A percentile compares a stretch with the other conserved stretches of the same genome.
Conservation (phyloP, 2,797 vertebrate species). For the Australoheros facetus region DNA sequence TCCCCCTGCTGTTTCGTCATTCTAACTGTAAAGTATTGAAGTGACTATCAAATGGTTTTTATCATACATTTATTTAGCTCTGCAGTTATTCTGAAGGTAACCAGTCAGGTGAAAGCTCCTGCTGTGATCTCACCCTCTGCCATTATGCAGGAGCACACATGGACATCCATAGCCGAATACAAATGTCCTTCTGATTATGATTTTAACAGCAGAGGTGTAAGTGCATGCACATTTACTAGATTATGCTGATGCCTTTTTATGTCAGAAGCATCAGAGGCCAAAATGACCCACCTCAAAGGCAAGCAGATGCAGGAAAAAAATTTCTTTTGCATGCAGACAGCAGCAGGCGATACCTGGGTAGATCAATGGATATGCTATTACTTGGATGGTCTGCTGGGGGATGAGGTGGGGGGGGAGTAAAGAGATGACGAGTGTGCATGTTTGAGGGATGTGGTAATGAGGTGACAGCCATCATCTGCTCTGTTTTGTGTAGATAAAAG, state of each 20-base stretch:
- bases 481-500: constrained; percentile 54
- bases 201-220: constrained; percentile 19
- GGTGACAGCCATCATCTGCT: constrained; percentile 30
- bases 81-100: constrained; percentile 36
- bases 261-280: neutral
- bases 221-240: neutral
- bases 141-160: constrained; percentile 30
- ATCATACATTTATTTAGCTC: constrained; percentile 10
- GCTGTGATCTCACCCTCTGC: neutral
- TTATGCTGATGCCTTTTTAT: constrained; percentile 1
- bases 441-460: constrained; percentile 35
- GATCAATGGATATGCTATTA: constrained; percentile 43
- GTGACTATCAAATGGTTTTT: neutral
- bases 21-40: neutral
- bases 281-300: neutral
- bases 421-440: constrained; percentile 23
- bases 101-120: neutral
- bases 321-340: constrained; percentile 30
- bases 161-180: constrained; percentile 34
- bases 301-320: constrained; percentile 2
- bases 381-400: constrained; percentile 8
- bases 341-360: constrained; percentile 32
- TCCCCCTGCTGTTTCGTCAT: neutral
- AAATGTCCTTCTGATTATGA: constrained; percentile 40
- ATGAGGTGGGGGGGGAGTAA: constrained; percentile 2